Evolutionary conservation across 2,113 vertebrate genomes (phyloP).

Genomic region (Triplophysa dalaica): DNA sequence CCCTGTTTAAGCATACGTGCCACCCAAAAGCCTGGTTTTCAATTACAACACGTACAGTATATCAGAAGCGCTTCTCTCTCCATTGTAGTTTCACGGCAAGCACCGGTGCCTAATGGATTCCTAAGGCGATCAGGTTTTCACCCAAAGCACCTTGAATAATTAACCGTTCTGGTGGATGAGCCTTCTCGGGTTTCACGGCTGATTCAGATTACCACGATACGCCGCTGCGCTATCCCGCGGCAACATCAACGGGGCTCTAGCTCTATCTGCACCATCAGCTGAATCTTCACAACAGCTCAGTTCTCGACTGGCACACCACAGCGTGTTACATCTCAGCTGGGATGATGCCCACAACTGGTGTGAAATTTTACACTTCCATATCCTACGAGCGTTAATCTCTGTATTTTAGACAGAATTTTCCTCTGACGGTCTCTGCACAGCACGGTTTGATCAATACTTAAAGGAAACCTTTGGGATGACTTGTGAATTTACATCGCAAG

Average conservation of each 20-base stretch:
- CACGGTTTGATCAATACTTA: slow-evolving; percentile 39
- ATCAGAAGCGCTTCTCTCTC: slow-evolving; percentile 9
- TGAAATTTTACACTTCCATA: slow-evolving; percentile 71
- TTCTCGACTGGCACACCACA: slow-evolving; percentile 59
- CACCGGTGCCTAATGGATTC: slow-evolving; percentile 57
- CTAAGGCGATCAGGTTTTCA: slow-evolving; percentile 71
- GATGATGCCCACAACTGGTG: slow-evolving; percentile 60
- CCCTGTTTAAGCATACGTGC: slow-evolving; percentile 34
- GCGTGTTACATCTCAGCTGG: slow-evolving; percentile 66
- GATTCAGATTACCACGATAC: slow-evolving; percentile 69
- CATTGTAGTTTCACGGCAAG: slow-evolving; percentile 40
- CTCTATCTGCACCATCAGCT: slow-evolving; percentile 60
- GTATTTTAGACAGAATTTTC: slow-evolving; percentile 53
- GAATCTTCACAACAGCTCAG: slow-evolving; percentile 64
- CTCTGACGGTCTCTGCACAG: neutral
- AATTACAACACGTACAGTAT: slow-evolving; percentile 26
- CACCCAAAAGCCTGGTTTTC: slow-evolving; percentile 35
- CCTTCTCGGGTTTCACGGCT: slow-evolving; percentile 66
- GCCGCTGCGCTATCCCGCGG: slow-evolving; percentile 49
- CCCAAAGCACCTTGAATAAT: slow-evolving; percentile 77
- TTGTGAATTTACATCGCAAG: neutral
- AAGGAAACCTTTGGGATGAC: slow-evolving; percentile 5
- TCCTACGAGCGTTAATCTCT: slow-evolving; percentile 56
- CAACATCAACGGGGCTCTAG: slow-evolving; percentile 31
- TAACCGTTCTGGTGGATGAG: slow-evolving; percentile 64